phyloP scores from a whole-genome alignment of 2,113 vertebrate genomes.

The Vulpes vulpes region DNA sequence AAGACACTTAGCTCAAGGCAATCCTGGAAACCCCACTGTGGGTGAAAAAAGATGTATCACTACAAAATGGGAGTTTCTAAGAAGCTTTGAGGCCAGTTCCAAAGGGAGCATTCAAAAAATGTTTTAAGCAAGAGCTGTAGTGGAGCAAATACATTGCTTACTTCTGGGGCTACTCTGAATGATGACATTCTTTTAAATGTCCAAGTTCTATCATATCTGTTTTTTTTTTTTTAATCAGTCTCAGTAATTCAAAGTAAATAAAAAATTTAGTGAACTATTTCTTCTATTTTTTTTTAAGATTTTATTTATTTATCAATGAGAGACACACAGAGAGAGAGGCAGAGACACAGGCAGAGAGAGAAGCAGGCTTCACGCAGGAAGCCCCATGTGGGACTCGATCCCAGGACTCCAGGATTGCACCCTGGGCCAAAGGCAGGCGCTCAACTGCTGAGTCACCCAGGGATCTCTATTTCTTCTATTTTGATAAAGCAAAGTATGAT shows the following conservation, averaged over 20 bases:
- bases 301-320: too few relatives aligned
- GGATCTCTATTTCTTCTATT: not conserved
- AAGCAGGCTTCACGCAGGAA: too few relatives aligned
- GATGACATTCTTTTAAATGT: not conserved
- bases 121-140: not conserved
- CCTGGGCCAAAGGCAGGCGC: too few relatives aligned
- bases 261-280: constrained; percentile 30
- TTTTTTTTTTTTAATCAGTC: not conserved
- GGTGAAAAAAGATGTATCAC: not conserved
- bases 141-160: not conserved
- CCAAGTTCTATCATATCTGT: not conserved
- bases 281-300: not conserved
- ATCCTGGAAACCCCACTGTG: not conserved
- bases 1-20: not conserved
- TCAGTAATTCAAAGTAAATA: constrained; percentile 55
- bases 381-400: too few relatives aligned
- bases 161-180: not conserved
- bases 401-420: too few relatives aligned
- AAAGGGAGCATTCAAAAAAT: not conserved
- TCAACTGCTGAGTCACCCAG: too few relatives aligned
- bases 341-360: too few relatives aligned
- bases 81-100: not conserved
- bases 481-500: not conserved
- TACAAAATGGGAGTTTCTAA: not conserved
- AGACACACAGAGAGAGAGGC: too few relatives aligned